Evolutionary conservation across 1,140 invertebrate species (phyloP).

Genomic region (Brachystomella parvula): DNA sequence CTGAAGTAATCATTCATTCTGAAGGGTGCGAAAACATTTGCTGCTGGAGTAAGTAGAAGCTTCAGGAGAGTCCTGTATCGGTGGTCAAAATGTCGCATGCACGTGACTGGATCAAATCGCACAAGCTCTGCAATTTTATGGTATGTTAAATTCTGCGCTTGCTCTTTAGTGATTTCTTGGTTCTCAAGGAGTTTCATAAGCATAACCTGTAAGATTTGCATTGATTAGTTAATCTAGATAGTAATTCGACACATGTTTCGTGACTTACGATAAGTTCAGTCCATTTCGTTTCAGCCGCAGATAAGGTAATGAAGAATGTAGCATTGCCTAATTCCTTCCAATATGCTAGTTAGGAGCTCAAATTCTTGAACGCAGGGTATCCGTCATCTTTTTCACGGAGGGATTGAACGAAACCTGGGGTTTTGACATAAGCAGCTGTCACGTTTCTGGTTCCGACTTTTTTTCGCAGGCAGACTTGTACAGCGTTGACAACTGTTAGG

Average conservation of each 20-base stretch:
- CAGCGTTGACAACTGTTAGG: neutral
- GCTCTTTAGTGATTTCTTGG: constrained; percentile 8
- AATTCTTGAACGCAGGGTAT: neutral
- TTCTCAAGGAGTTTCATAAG: constrained; percentile 13
- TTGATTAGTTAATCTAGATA: neutral
- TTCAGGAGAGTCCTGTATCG: neutral
- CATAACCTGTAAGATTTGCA: neutral
- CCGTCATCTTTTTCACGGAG: neutral
- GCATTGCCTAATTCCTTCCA: constrained; percentile 22
- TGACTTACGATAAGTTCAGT: neutral
- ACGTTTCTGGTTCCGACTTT: neutral
- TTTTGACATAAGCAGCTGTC: neutral
- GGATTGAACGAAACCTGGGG: neutral
- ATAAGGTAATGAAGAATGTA: constrained; percentile 22
- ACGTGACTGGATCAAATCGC: constrained; percentile 12
- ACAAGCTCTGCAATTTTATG: neutral
- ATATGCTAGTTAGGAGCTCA: constrained; percentile 23
- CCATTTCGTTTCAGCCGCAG: constrained; percentile 22
- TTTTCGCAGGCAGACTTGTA: neutral
- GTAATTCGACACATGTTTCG: neutral
- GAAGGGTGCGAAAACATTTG: neutral
- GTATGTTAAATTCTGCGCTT: neutral
- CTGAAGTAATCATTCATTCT: constrained; percentile 36
- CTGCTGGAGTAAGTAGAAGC: neutral
- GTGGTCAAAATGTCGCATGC: constrained; percentile 3